Base-by-base conservation (phyloP, 2,113 vertebrate genomes). In the Rhinopomastus cyanomelas region DNA sequence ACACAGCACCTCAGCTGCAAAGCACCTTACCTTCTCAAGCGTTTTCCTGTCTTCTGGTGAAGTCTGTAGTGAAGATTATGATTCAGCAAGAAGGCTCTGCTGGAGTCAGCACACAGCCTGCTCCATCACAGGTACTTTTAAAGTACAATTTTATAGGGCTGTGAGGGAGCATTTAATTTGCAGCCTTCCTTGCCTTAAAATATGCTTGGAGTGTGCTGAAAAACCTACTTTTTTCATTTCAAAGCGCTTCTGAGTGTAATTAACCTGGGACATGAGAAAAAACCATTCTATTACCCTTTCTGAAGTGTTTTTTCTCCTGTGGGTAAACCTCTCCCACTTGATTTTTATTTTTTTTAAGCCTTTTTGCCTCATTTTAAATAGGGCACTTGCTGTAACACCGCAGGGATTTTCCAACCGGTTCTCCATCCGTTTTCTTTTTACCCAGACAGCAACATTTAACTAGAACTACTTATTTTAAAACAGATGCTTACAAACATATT, bases 171-270 rank as follows among this genome's bases (percentile, higher is more conserved):
- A 39, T 60, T 92, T 93, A 30, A 92, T 81, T 51, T 92, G 92
- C 84, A 96, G 78, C 81, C 79, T 93, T 88, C 32, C 78, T 81
- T 77, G 88, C 89, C 75, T 79, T 66, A 86, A 67, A 96, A 91
- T 85, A 88, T 84, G 92, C 94, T 69, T 78, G 92, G 93, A 94
- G 89, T 81, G 85, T 87, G 90, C 82, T 91, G 92, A 95, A 95
- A 95, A 67, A 96, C 95, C 87, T 92, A 84, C 96, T 96, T 89
- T 93, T 92, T 93, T 91, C 91, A 96, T 96, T 94, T 96, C 96
- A 95, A n/a, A 97, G 95, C 36, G 76, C 93, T 97, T 97, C 95
- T 95, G 88, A 88, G 95, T 81, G 95, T 96, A 98, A 97, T 97
- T 96, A 97, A 97, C 96, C 95, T 92, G 96, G 92, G 93, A 90